These are phyloP conservation scores for Steatocranus sp. DNA, from an alignment of 2,797 vertebrate species.

Conservation along the genomic window DNA sequence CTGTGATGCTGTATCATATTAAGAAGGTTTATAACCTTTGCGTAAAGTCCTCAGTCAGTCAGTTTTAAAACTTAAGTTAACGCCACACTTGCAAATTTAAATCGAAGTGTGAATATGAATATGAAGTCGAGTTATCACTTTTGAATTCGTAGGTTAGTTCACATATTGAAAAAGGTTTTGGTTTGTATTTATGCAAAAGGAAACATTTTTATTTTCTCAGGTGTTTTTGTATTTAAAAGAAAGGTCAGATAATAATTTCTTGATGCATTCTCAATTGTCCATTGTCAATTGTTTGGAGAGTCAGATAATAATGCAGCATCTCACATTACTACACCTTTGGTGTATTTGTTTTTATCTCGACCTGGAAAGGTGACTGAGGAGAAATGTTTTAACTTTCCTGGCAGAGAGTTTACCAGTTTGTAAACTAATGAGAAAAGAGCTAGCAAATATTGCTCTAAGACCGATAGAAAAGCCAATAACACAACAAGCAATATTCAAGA, in stretches of 20 bases:
- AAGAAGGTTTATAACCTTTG: not conserved
- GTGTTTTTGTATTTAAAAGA: not conserved
- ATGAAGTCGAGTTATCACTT: not conserved
- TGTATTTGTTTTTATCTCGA: not conserved
- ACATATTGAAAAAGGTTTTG: not conserved
- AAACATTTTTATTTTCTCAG: not conserved
- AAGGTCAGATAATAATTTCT: not conserved
- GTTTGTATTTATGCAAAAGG: not conserved
- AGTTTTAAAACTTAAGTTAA: not conserved
- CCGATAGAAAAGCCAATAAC: constrained; percentile 14
- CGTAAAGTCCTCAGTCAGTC: not conserved
- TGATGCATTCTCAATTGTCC: too few relatives aligned
- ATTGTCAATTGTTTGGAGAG: too few relatives aligned
- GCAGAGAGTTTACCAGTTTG: not conserved
- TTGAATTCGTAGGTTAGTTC: not conserved
- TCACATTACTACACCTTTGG: not conserved
- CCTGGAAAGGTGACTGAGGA: not conserved
- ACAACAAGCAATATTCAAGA: not conserved
- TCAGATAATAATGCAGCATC: not conserved
- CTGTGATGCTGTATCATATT: not conserved
- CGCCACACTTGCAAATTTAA: not conserved
- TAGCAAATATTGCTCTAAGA: not conserved
- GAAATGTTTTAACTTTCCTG: not conserved
- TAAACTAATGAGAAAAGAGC: not conserved
- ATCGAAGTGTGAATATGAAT: not conserved